Evolutionary conservation across 2,888 invertebrate species (phyloP).

Genomic region (Ypsolopha scabrella): DNA sequence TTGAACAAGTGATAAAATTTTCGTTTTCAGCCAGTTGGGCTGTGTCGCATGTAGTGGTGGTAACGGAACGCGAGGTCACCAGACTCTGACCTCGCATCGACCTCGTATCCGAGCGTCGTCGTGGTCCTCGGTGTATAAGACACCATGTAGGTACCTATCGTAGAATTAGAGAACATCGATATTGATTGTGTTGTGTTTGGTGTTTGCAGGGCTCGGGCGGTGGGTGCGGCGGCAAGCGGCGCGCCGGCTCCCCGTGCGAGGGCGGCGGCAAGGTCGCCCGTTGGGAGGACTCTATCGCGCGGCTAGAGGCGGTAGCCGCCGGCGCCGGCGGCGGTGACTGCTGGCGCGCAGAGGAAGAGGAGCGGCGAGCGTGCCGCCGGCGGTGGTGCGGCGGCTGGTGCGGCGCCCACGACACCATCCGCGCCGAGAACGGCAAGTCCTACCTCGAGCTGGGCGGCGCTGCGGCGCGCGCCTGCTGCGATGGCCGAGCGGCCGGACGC

Average conservation of each 20-base stretch:
- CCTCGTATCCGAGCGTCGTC: slow-evolving; percentile 4
- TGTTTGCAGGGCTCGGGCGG: slow-evolving; percentile 63
- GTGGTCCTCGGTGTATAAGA: neutral
- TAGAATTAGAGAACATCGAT: neutral
- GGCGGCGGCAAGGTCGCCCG: slow-evolving; percentile 64
- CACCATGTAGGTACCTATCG: no score
- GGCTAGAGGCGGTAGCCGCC: slow-evolving; percentile 69
- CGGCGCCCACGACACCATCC: slow-evolving; percentile 81
- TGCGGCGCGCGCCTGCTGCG: slow-evolving; percentile 83
- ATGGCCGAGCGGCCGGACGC: slow-evolving; percentile 79
- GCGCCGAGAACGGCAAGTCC: slow-evolving; percentile 91
- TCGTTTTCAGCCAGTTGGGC: no score
- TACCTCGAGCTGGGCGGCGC: slow-evolving; percentile 87
- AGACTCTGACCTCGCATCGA: slow-evolving; percentile 1
- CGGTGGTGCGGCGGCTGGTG: slow-evolving; percentile 70
- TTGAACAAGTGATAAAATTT: no score
- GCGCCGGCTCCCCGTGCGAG: slow-evolving; percentile 61
- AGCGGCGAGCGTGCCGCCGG: slow-evolving; percentile 65
- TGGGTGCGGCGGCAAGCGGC: slow-evolving; percentile 67
- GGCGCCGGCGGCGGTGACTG: slow-evolving; percentile 73
- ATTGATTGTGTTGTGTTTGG: slow-evolving; percentile 10
- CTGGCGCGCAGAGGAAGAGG: slow-evolving; percentile 69
- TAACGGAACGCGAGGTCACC: neutral
- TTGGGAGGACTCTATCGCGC: slow-evolving; percentile 64
- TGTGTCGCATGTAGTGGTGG: neutral